Evolutionary conservation across 1,140 invertebrate genomes (phyloP).

Genomic region (Drosophila paulistorum): DNA sequence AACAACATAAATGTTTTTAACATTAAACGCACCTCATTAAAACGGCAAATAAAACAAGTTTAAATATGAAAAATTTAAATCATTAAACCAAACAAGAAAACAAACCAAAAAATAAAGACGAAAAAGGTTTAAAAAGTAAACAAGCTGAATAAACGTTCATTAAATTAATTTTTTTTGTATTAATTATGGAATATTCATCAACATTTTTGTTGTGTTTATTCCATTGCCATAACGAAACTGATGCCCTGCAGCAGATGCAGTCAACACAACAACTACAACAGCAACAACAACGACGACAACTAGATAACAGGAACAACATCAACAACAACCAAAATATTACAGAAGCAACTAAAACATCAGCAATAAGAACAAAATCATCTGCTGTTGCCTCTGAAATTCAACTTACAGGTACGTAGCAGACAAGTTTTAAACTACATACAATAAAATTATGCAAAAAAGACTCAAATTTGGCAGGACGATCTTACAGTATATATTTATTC

Average conservation of each 20-base stretch:
- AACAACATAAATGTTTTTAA: conserved; percentile 32
- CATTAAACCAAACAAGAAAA: conserved; percentile 28
- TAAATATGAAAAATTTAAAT: conserved; percentile 37
- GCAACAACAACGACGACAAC: conserved; percentile 24
- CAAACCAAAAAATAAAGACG: conserved; percentile 6
- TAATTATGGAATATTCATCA: conserved; percentile 81
- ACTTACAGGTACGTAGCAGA: conserved; percentile 53
- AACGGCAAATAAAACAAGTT: conserved; percentile 45
- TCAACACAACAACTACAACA: conserved; percentile 44
- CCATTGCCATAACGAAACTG: conserved; percentile 68
- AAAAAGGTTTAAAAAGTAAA: conserved; percentile 24
- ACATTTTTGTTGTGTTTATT: conserved; percentile 76
- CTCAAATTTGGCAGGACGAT: background rate
- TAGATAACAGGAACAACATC: background rate
- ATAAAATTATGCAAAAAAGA: background rate
- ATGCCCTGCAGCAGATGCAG: conserved; percentile 65
- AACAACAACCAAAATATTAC: conserved; percentile 24
- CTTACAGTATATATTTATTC: too few relatives aligned
- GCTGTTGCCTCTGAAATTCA: conserved; percentile 29
- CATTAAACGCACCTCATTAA: conserved; percentile 61
- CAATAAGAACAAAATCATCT: conserved; percentile 32
- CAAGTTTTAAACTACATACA: background rate
- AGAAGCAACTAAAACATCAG: conserved; percentile 33
- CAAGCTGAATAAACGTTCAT: conserved; percentile 34
- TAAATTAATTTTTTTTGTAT: conserved; percentile 45